These are phyloP conservation scores for Ceratoteleas bidentatus DNA, from an alignment of 1,140 invertebrate genomes.

Conservation along the genomic window DNA sequence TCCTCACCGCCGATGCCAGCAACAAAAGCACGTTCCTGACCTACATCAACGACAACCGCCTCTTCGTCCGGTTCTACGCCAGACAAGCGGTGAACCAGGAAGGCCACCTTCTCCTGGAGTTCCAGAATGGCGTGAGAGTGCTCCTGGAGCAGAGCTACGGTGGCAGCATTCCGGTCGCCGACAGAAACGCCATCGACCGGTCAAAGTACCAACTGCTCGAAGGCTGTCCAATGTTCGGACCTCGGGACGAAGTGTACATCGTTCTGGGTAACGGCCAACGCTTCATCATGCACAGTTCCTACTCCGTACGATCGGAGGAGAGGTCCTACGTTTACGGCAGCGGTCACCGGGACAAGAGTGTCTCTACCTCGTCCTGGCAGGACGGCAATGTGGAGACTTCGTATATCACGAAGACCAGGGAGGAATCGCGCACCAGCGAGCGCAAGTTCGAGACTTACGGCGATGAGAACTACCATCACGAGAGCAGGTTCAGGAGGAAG, in stretches of 20 bases:
- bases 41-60: slow-evolving; percentile 59
- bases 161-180: slow-evolving; percentile 42
- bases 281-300: slow-evolving; percentile 72
- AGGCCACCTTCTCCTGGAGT: slow-evolving; percentile 70
- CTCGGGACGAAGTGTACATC: slow-evolving; percentile 68
- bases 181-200: slow-evolving; percentile 20
- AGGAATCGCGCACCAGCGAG: slow-evolving; percentile 56
- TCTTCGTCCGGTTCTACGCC: slow-evolving; percentile 71
- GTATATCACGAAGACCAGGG: slow-evolving; percentile 66
- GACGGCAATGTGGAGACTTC: slow-evolving; percentile 55
- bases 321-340: slow-evolving; percentile 58
- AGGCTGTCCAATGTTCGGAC: slow-evolving; percentile 69
- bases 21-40: slow-evolving; percentile 46
- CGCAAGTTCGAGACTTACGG: slow-evolving; percentile 27
- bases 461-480: slow-evolving; percentile 26
- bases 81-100: slow-evolving; percentile 67
- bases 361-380: slow-evolving; percentile 63
- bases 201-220: slow-evolving; percentile 64
- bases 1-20: slow-evolving; percentile 59
- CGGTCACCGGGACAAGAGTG: slow-evolving; percentile 30
- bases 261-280: slow-evolving; percentile 69
- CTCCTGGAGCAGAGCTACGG: slow-evolving; percentile 70
- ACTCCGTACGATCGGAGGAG: slow-evolving; percentile 65
- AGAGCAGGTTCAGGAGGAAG: slow-evolving; percentile 64
- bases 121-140: slow-evolving; percentile 72